These are phyloP conservation scores for Oxytorus armatus DNA, from an alignment of 2,888 invertebrate genomes.

Conservation along the genomic window DNA sequence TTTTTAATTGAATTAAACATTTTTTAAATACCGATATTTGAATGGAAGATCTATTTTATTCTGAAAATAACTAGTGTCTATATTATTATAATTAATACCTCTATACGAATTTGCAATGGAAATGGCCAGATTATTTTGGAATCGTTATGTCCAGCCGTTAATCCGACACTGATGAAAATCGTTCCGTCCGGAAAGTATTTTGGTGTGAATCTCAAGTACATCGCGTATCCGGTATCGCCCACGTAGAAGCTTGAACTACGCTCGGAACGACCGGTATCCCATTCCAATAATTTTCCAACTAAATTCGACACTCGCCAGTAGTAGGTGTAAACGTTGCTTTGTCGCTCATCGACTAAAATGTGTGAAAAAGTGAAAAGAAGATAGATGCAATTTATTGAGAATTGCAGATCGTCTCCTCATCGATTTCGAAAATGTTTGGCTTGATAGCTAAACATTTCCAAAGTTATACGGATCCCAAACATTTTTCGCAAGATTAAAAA, in stretches of 20 bases:
- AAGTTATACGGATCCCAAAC: no score
- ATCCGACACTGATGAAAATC: constrained; percentile 80
- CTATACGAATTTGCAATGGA: constrained; percentile 79
- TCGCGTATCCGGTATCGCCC: constrained; percentile 80
- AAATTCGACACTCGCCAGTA: constrained; percentile 83
- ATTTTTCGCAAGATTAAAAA: no score
- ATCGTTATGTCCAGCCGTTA: constrained; percentile 82
- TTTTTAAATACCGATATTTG: no score
- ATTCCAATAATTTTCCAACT: constrained; percentile 80
- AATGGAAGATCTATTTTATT: no score
- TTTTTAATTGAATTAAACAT: no score
- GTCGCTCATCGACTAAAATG: constrained; percentile 55
- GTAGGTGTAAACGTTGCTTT: constrained; percentile 78
- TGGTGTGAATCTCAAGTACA: constrained; percentile 83
- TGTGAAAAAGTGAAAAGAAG: constrained; percentile 1
- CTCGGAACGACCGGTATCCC: constrained; percentile 80
- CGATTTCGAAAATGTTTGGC: no score
- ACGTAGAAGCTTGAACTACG: constrained; percentile 83
- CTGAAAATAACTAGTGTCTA: no score
- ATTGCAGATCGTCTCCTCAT: no score
- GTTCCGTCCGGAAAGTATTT: constrained; percentile 80
- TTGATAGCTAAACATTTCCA: no score
- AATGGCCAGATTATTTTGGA: constrained; percentile 83
- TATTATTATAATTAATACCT: no score
- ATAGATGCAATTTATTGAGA: not conserved